Base-by-base conservation (phyloP, 2,113 vertebrate species). In the Mustela lutreola region DNA sequence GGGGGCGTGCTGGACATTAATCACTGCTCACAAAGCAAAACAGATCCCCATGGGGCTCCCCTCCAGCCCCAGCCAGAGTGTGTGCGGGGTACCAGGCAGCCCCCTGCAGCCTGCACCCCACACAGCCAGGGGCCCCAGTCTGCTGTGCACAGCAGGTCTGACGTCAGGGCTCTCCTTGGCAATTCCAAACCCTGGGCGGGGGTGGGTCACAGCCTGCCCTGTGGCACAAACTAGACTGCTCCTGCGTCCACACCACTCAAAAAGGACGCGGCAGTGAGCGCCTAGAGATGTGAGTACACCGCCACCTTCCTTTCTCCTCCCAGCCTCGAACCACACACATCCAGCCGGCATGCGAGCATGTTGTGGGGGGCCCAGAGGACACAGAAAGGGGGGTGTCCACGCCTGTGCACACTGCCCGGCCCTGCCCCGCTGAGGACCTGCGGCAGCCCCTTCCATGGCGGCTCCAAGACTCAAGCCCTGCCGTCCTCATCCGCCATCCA, bases 321-420 rank as follows among this genome's bases (percentile, higher is more conserved):
- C 2, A 4, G 53, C 33, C 50, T 91, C 26, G 9, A 42, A 22
- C 24, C 26, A 36, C 9, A 83, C 18, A n/a, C 67, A 79, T 0
- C 65, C 5, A 3, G 26, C 15, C 5, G 16, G 65, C 53, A n/a
- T 0, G 0, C 48, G 39, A 73, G 56, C 26, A 39, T 4, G 24
- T 7, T 31, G 15, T 4, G 42, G 53, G 79, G 36, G 4, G 15
- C 18, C 42, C 78, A 60, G 42, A 19, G 75, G 33, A 81, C 22
- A 45, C 7, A 70, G 31, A 63, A 31, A n/a, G 0, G 0, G 53
- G 1, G 39, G 24, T 7, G 39, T 33, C 16, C 71, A 39, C 4
- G 19, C n/a, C 63, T n/a, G 22, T 65, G 39, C 53, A 22, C n/a
- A 39, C n/a, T 0, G 2, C 58, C 18, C 18, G 21, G 56, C 60